Base-by-base conservation (phyloP, 2,888 invertebrate species). In the Argyresthia goedartella region DNA sequence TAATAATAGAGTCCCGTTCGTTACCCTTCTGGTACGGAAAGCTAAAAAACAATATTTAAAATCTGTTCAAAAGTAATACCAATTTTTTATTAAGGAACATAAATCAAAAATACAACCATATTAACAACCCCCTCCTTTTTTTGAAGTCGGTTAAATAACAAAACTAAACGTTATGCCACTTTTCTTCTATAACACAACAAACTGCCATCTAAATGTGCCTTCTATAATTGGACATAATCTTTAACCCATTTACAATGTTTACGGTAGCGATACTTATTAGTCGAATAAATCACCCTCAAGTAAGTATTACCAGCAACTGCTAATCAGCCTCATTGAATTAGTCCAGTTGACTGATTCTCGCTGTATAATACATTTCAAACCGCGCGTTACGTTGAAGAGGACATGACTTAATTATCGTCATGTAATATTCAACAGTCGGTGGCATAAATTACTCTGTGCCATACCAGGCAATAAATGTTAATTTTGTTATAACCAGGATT, bases 361-460 rank as follows among this genome's bases (percentile, higher is more conserved):
- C n/a, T 11, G n/a, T 11, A 11, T 36, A 36, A 36, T 7, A 8
- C 36, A 36, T 7, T 36, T 39, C 39, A 39, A 39, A 39, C 9
- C 9, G 39, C 39, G n/a, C 25, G n/a, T n/a, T n/a, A 9, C 10
- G 39, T 46, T 25, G 46, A 46, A 46, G n/a, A 33, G 46, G 25
- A 46, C 46, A 46, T 33, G 46, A 46, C 46, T 46, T n/a, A 46
- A 46, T 46, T 46, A n/a, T 25, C 4, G 11, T 46, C 46, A 46
- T 46, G 46, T 33, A 46, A 46, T 46, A 46, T 46, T 46, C 46
- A 46, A 25, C 6, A n/a, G n/a, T 8, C n/a, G 25, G 33, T 33
- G 8, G 46, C 46, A 46, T 46, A 46, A 41, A 44, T 35, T 35
- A 52, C 53, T 44, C 53, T 47, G 53, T 54, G 10, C 39, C 39